Conservation (phyloP, 2,888 invertebrate species). For the Aspidiotus rigidus region DNA sequence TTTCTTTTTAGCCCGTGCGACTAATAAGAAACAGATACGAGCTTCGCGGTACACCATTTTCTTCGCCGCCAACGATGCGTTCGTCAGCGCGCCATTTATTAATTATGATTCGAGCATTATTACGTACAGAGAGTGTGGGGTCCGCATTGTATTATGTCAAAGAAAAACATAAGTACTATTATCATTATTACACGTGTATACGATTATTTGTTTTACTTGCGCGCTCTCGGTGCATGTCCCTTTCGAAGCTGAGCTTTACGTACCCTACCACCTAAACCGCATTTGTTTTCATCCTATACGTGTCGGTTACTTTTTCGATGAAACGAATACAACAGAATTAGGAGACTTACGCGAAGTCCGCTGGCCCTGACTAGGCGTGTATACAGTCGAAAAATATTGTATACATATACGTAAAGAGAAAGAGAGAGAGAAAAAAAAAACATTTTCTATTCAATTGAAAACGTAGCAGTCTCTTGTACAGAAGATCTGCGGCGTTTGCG, state of each 20-base stretch:
- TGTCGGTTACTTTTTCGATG: too few relatives aligned
- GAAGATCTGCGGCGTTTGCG: background rate
- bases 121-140: background rate
- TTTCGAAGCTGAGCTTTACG: too few relatives aligned
- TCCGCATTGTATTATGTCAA: background rate
- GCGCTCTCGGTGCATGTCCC: too few relatives aligned
- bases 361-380: background rate
- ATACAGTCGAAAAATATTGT: background rate
- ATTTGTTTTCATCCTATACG: too few relatives aligned
- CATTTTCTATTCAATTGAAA: background rate
- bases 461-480: background rate
- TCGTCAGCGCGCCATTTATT: background rate
- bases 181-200: background rate
- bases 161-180: background rate
- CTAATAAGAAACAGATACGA: background rate
- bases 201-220: too few relatives aligned
- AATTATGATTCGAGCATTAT: too few relatives aligned
- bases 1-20: conserved; percentile 3
- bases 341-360: background rate
- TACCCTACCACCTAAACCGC: too few relatives aligned
- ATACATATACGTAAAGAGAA: too few relatives aligned
- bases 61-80: conserved; percentile 1
- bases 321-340: too few relatives aligned
- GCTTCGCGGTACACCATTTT: background rate
- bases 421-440: background rate